Evolutionary conservation across 1,140 invertebrate species (phyloP).

Genomic region (Drosophila nebulosa): DNA sequence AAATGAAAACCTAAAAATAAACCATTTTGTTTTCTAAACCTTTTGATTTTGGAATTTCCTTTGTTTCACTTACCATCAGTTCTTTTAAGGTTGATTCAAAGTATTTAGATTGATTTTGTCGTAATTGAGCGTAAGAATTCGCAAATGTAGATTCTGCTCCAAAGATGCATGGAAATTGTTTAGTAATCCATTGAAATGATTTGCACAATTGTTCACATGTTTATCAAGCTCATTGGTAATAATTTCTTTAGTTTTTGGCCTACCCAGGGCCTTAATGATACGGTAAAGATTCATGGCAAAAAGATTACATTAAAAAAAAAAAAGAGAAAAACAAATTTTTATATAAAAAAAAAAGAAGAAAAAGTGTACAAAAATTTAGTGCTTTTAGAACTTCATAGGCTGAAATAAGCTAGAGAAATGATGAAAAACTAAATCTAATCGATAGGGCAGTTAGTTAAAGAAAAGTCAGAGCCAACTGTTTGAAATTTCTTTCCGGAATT

Average conservation of each 20-base stretch:
- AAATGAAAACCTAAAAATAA: neutral
- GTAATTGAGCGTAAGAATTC: neutral
- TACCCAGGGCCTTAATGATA: neutral
- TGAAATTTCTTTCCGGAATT: slow-evolving; percentile 17
- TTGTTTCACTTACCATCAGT: neutral
- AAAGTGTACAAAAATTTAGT: neutral
- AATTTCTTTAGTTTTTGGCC: neutral
- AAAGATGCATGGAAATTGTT: neutral
- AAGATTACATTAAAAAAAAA: neutral
- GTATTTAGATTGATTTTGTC: neutral
- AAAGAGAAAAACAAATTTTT: neutral
- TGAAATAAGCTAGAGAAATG: neutral
- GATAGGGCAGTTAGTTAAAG: neutral
- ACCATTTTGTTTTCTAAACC: neutral
- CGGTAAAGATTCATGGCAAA: neutral
- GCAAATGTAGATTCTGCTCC: neutral
- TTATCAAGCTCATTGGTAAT: neutral
- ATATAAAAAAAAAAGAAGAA: neutral
- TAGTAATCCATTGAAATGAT: neutral
- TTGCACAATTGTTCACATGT: neutral
- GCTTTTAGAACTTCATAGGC: neutral
- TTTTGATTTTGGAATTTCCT: too few species aligned
- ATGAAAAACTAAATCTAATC: neutral
- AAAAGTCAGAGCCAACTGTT: neutral
- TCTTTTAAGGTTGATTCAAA: neutral